Evolutionary conservation across 2,888 invertebrate genomes (phyloP), one percentile per base, ranked within the genome.

Genomic region (Luperina nickerlii): DNA sequence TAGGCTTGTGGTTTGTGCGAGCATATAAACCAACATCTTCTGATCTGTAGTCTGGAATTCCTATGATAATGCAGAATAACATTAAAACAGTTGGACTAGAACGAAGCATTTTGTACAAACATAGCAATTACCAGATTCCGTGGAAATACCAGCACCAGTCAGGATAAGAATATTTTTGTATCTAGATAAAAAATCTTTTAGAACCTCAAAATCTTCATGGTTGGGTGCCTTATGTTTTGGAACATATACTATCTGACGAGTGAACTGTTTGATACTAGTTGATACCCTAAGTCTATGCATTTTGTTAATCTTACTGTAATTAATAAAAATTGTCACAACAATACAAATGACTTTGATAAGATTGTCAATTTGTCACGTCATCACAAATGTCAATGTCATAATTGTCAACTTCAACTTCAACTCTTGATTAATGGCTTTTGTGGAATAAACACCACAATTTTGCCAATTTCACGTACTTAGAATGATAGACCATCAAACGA

Each of bases 131-230:
- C 98, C 98, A 92, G 99, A 99, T 97, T 99, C 99, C 2, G 99
- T 99, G 0, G 99, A 99, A 90, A 99, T 98, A 54, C 99, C 99
- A 87, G 99, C 99, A 24, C 99, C 99, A 74, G 99, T 99, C 68
- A 99, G 92, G 32, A 98, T 97, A 32, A 99, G 96, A 70, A 98
- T 95, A 89, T 97, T 97, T 13, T 97, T 91, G 76, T 97, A 94
- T 65, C 93, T 93, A 4, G 91, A 84, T 38, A 98, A 90, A 93
- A 98, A 98, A 74, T 97, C 94, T 91, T 97, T 96, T 0, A 98
- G 92, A 74, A 92, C 92, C 83, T 96, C 91, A 45, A 98, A 91
- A 90, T 98, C 98, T 85, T 97, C 95, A 38, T 96, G 94, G 42
- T 96, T 95, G 0, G 97, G 97, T 13, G 98, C 98, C 69, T 97